Percentiles rank a stretch among this genome's conserved stretches.
Evolutionary conservation across 35 echinoderm and acorn worm species (phyloP).

Genomic region (Eucidaris tribuloides): DNA sequence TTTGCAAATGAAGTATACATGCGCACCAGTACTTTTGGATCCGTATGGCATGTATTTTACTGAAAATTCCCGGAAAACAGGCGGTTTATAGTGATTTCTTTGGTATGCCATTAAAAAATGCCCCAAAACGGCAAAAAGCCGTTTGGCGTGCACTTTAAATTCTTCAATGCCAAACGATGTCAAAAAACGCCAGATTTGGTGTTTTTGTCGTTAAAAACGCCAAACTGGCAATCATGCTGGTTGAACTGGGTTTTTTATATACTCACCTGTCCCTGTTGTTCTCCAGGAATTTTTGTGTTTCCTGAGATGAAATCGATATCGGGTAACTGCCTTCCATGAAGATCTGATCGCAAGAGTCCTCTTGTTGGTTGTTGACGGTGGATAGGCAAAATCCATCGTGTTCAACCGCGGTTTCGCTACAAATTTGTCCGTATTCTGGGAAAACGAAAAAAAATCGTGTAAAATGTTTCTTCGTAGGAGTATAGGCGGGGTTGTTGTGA

Average conservation of each 20-base stretch:
- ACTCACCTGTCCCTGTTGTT: conserved; percentile 22
- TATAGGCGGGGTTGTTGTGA: no score
- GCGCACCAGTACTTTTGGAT: no score
- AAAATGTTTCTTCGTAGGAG: no score
- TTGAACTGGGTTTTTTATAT: neutral
- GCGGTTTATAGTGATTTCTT: neutral
- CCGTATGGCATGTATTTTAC: no score
- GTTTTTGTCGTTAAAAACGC: no score
- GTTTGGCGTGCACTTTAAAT: no score
- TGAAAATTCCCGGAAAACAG: no score
- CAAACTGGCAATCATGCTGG: neutral
- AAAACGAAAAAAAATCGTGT: no score
- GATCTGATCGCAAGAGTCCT: conserved; percentile 63
- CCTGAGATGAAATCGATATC: conserved; percentile 33
- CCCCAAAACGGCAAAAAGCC: no score
- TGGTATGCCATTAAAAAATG: no score
- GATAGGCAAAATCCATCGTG: conserved; percentile 79
- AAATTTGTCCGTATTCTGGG: conserved; percentile 70
- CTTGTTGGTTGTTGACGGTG: conserved; percentile 61
- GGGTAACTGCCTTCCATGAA: conserved; percentile 75
- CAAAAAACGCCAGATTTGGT: no score
- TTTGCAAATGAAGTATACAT: neutral
- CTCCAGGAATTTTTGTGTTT: conserved; percentile 54
- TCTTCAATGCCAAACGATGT: no score
- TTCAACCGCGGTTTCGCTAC: conserved; percentile 36